Evolutionary conservation across 2,888 invertebrate genomes (phyloP).

Genomic region (Diaperis boleti): DNA sequence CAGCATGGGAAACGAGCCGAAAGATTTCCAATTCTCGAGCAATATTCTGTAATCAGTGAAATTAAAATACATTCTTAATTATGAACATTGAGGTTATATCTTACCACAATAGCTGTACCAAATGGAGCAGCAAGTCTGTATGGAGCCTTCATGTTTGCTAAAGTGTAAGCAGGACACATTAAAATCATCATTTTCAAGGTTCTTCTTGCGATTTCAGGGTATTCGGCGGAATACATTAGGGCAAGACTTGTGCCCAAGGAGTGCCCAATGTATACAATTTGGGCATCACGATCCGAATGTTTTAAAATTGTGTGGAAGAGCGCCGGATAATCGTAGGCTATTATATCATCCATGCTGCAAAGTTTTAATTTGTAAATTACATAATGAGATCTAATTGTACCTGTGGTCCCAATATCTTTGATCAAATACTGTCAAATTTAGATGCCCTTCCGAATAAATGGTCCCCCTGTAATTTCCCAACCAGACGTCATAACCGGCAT

Average conservation of each 20-base stretch:
- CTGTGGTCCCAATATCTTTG: constrained; percentile 61
- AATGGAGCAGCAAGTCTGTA: constrained; percentile 74
- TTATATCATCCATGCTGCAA: constrained; percentile 61
- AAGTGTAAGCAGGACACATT: constrained; percentile 77
- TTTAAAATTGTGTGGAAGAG: constrained; percentile 56
- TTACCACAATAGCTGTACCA: constrained; percentile 58
- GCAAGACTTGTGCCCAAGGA: constrained; percentile 87
- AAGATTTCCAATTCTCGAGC: constrained; percentile 50
- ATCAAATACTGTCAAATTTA: constrained; percentile 57
- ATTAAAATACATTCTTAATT: too few relatives aligned
- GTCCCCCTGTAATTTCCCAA: constrained; percentile 66
- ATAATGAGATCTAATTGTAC: constrained; percentile 47
- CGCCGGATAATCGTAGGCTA: constrained; percentile 58
- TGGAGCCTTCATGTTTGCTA: constrained; percentile 72
- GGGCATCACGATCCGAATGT: constrained; percentile 53
- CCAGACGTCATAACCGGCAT: constrained; percentile 71
- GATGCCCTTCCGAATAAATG: constrained; percentile 60
- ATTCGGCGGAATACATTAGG: constrained; percentile 76
- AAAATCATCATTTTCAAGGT: constrained; percentile 74
- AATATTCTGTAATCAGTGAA: constrained; percentile 49
- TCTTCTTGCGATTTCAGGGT: constrained; percentile 77
- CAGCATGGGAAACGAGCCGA: constrained; percentile 57
- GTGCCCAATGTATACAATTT: constrained; percentile 84
- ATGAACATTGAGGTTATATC: too few relatives aligned
- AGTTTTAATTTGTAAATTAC: background rate